Percentiles rank a stretch among this genome's conserved stretches.
These are phyloP conservation scores for Sciurus niger DNA, from an alignment of 2,113 vertebrate species.

Conservation along the genomic window DNA sequence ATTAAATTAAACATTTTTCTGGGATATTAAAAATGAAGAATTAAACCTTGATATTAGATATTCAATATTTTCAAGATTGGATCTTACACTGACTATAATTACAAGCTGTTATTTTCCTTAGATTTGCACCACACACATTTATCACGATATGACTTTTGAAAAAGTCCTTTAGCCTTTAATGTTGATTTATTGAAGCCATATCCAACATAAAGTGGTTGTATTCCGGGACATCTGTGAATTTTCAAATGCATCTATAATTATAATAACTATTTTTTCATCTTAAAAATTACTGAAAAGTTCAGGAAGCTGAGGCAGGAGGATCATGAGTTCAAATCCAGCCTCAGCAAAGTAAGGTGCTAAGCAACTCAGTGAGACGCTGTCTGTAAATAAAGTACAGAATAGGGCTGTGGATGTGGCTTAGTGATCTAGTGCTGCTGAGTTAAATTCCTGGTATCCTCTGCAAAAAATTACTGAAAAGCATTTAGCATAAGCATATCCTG, in stretches of 20 bases:
- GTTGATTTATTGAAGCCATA: neutral
- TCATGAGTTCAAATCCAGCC: no score
- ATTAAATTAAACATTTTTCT: neutral
- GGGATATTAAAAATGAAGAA: neutral
- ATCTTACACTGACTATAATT: neutral
- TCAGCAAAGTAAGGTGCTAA: no score
- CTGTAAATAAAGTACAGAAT: no score
- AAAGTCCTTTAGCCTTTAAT: neutral
- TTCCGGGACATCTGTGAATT: fast-evolving
- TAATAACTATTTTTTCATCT: neutral
- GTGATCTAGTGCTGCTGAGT: no score
- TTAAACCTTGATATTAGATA: neutral
- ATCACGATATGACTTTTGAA: neutral
- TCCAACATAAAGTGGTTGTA: neutral
- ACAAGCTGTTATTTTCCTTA: neutral
- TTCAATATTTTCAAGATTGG: neutral
- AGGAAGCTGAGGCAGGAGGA: no score
- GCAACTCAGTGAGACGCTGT: no score
- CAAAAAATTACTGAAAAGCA: neutral
- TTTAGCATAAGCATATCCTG: neutral
- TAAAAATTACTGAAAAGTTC: neutral
- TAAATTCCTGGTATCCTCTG: no score
- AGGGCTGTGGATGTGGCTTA: no score
- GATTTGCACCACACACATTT: neutral
- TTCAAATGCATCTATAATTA: neutral